Base-by-base conservation (phyloP, 2,113 vertebrate species). In the Zosterops borbonicus region DNA sequence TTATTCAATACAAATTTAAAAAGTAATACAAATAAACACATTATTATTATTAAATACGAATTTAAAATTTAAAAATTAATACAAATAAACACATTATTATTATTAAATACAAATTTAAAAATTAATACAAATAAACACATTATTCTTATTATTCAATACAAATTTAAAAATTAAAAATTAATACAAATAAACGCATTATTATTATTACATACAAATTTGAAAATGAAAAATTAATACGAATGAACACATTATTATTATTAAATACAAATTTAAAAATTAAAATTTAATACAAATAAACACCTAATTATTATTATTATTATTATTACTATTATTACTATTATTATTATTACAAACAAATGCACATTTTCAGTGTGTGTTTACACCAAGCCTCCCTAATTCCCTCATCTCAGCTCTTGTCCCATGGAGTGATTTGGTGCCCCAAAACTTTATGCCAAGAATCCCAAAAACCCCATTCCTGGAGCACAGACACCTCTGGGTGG, bases 401-500 rank as follows among this genome's bases (percentile, higher is more conserved):
- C 55, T 47, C 14, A 41, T 17, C 47, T 93, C 25, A 18, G 35
- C 39, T 90, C 55, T 9, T 69, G 28, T 50, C 70, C 68, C 55
- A 3, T 0, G 13, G 47, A 52, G 24, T 13, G 67, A n/a, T 9
- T 25, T 0, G 4, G 27, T 41, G 50, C 9, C 42, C 52, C 39
- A 39, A 63, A 49, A 14, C 9, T 80, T 73, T 21, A 3, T 11
- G 24, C 22, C 68, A 78, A 64, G 76, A 56, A 80, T 78, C 56
- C 76, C 56, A 71, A 81, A 75, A 71, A 13, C 2, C 50, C 1
- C 50, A 81, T 8, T 28, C 71, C 59, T 6, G 85, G 80, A 90
- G 44, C 78, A 50, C 55, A 81, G 63, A 13, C 24, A n/a, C 8
- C 49, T 87, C 60, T 87, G 31, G 9, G 33, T 89, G 95, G 93